phyloP scores from a whole-genome alignment of 2,797 vertebrate species.

The Lithobates pipiens region DNA sequence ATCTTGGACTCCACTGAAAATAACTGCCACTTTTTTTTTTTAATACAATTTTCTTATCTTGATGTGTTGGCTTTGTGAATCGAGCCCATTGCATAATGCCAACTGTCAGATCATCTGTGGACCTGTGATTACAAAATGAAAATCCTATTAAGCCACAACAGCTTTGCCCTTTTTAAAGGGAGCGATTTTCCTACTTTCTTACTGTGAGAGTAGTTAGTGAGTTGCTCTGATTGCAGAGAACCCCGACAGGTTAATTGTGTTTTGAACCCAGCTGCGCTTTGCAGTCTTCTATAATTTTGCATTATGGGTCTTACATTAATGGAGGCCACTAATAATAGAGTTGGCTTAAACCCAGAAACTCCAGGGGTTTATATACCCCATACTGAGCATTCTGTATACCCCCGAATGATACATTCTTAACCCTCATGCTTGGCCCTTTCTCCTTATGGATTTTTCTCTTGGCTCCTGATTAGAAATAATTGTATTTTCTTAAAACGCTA shows the following conservation, averaged over 20 bases:
- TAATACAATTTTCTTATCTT: too few species aligned
- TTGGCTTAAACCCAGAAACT: slow-evolving; percentile 23
- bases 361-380: background rate
- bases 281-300: background rate
- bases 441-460: slow-evolving; percentile 27
- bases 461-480: slow-evolving; percentile 28
- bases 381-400: background rate
- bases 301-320: slow-evolving; percentile 29
- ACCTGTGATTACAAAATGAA: background rate
- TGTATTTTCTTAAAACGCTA: slow-evolving; percentile 32
- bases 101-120: background rate
- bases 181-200: background rate
- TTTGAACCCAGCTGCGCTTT: background rate
- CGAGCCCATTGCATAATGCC: background rate
- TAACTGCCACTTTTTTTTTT: too few species aligned
- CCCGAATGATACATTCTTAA: background rate
- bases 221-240: background rate
- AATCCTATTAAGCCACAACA: background rate
- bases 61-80: too few species aligned
- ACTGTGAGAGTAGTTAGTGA: background rate
- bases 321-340: background rate
- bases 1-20: too few species aligned
- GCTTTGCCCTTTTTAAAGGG: background rate
- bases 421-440: background rate
- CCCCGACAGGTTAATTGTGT: slow-evolving; percentile 22